A percentile compares a stretch with the other conserved stretches of the same genome.
Evolutionary conservation across 2,797 vertebrate genomes (phyloP).

Genomic region (Eulemur coronatus): DNA sequence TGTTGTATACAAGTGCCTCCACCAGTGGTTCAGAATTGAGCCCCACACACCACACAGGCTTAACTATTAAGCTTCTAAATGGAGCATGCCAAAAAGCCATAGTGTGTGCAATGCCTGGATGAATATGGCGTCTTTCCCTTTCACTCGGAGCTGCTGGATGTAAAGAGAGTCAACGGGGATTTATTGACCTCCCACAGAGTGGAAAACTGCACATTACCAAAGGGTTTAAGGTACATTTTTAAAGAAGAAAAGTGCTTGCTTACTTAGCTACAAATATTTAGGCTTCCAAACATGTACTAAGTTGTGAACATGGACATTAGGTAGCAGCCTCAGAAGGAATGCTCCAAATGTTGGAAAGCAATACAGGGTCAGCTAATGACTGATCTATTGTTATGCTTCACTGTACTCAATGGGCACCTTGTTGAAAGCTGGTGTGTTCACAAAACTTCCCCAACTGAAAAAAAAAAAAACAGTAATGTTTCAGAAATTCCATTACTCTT

Average conservation of each 20-base stretch:
- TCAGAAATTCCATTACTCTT: background rate
- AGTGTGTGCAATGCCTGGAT: constrained; percentile 42
- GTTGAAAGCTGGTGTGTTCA: background rate
- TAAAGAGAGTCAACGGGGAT: constrained; percentile 66
- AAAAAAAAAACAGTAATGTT: background rate
- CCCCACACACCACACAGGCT: constrained; percentile 19
- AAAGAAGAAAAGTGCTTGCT: constrained; percentile 43
- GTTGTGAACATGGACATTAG: background rate
- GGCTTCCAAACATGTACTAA: background rate
- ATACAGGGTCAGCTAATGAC: background rate
- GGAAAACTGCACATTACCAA: constrained; percentile 57
- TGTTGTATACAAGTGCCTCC: background rate
- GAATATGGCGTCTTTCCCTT: constrained; percentile 12
- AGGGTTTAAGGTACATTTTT: constrained; percentile 52
- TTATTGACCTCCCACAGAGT: constrained; percentile 59
- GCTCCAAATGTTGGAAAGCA: background rate
- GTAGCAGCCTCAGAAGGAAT: background rate
- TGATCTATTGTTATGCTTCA: background rate
- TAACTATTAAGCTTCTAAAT: constrained; percentile 64
- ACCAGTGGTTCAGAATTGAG: constrained; percentile 34
- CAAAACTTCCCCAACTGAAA: background rate
- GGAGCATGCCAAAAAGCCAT: constrained; percentile 58
- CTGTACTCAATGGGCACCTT: background rate
- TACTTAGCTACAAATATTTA: background rate
- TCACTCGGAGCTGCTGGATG: constrained; percentile 46